A percentile compares a stretch with the other conserved stretches of the same genome.
These are phyloP conservation scores for Melanotaenia duboulayi DNA, from an alignment of 2,113 vertebrate species.

Conservation along the genomic window DNA sequence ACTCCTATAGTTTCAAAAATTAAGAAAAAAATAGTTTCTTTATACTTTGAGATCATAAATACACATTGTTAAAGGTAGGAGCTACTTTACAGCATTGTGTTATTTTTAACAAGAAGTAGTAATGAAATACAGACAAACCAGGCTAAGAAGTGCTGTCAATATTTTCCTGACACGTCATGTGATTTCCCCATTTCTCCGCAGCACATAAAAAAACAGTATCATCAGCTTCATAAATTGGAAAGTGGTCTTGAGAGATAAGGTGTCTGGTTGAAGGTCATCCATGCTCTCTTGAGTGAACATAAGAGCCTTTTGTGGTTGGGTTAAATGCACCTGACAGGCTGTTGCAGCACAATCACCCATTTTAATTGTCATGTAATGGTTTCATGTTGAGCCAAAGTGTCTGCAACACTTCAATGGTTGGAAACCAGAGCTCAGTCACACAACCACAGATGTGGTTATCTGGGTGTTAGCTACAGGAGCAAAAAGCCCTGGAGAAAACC, in stretches of 20 bases:
- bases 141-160: slow-evolving; percentile 55
- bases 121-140: slow-evolving; percentile 52
- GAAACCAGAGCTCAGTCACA: slow-evolving; percentile 74
- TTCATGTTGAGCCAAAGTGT: slow-evolving; percentile 82
- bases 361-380: slow-evolving; percentile 82
- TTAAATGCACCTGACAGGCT: slow-evolving; percentile 79
- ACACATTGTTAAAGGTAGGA: background rate
- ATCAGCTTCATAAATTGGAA: slow-evolving; percentile 72
- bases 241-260: slow-evolving; percentile 68
- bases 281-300: slow-evolving; percentile 70
- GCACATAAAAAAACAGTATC: slow-evolving; percentile 54
- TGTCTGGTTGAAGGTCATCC: slow-evolving; percentile 78
- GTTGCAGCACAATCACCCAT: slow-evolving; percentile 71
- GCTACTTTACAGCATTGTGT: background rate
- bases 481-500: background rate
- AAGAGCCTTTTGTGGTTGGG: slow-evolving; percentile 80
- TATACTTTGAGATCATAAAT: background rate
- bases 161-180: slow-evolving; percentile 70
- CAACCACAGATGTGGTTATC: slow-evolving; percentile 67
- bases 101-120: slow-evolving; percentile 1
- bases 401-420: slow-evolving; percentile 75
- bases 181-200: slow-evolving; percentile 71
- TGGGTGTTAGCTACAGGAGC: slow-evolving; percentile 29
- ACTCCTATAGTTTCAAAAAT: no score
- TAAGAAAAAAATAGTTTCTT: background rate